Base-by-base conservation (phyloP, 2,888 invertebrate species). In the Galerucella calmariensis region DNA sequence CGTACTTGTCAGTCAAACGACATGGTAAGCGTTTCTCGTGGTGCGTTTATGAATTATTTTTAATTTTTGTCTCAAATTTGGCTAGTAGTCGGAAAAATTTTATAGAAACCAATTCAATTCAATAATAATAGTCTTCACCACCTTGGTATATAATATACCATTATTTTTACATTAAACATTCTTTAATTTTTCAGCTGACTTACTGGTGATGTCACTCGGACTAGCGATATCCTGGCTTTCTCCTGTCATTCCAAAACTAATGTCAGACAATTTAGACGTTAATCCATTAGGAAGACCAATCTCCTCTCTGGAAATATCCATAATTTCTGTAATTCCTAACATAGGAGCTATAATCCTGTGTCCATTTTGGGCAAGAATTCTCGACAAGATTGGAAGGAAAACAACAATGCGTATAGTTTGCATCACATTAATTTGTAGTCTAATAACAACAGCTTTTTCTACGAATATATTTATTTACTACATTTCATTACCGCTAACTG, bases 151-250 rank as follows among this genome's bases (percentile, higher is more conserved):
- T 20, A 20, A 20, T 20, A 20, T 1, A 20, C 20, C 1, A 44
- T 44, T 10, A 9, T 44, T 44, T 44, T 44, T 44, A 44, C 6
- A 44, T 53, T 27, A 27, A 27, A 27, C 27, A 9, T 56, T 56
- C n/a, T 56, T 56, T 20, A 5, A 56, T 51, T 14, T 74, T 74
- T 48, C 58, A 75, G 75, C 65, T 12, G 44, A 75, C 27, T 56
- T 75, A n/a, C 14, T 75, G 14, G 51, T 62, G 12, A 53, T 71
- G 44, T 58, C 66, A 14, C 53, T 63, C 20, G 74, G 77, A 14
- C 67, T 66, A 11, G 58, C 72, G 5, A 72, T 77, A 51, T 56
- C 56, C 35, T 67, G 67, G 67, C 16, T n/a, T 6, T 67, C 67
- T 12, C 16, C 67, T 16, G 58, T 41, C 14, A 35, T 67, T 2